Evolutionary conservation across 2,797 vertebrate genomes (phyloP).

Genomic region (Oreochromis mossambicus): DNA sequence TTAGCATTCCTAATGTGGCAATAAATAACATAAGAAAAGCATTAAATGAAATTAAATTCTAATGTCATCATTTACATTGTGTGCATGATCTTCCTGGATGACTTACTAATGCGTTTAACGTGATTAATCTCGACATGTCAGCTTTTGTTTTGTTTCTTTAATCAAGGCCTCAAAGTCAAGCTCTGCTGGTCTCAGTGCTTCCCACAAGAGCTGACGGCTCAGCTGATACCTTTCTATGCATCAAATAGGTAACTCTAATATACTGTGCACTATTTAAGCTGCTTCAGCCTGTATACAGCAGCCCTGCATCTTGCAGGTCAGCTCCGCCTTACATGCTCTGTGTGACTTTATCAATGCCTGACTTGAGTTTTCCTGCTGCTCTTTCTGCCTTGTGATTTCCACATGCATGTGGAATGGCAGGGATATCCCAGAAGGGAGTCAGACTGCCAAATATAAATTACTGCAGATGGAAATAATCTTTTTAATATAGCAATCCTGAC

Average conservation of each 20-base stretch:
- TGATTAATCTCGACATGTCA: background rate
- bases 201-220: background rate
- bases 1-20: background rate
- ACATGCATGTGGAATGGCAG: background rate
- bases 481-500: background rate
- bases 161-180: background rate
- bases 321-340: background rate
- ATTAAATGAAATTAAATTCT: background rate
- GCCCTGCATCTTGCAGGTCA: accelerated
- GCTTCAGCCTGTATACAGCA: background rate
- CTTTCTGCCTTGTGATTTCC: background rate
- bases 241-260: accelerated
- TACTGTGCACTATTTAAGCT: background rate
- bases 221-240: background rate
- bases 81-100: background rate
- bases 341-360: background rate
- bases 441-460: background rate
- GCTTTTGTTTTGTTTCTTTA: background rate
- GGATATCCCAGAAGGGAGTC: background rate
- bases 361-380: background rate
- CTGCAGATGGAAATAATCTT: background rate
- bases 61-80: background rate
- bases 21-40: background rate
- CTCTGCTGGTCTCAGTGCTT: background rate
- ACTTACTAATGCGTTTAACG: background rate